Evolutionary conservation across 1,140 invertebrate species (phyloP), one percentile per base, ranked within the genome.

Genomic region (Geopemphigus sp.): DNA sequence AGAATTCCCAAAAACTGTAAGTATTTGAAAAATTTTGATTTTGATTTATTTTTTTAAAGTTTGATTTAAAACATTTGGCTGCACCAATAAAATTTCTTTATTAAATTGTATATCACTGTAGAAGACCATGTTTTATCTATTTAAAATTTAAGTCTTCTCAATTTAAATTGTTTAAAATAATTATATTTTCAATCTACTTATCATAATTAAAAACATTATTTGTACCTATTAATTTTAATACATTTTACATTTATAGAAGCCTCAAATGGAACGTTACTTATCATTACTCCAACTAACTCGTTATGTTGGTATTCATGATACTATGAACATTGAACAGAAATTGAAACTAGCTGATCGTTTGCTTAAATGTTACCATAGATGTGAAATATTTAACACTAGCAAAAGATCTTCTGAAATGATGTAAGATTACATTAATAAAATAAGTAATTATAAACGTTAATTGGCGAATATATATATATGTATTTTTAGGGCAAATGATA

Each of bases 201-300:
- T 19, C 19, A 54, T n/a, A 19, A 54, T 54, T 17, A 19, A 19
- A 63, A 39, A 39, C 15, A 17, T 32, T 8, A 32, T 15, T 14
- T 63, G 12, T 47, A 22, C 47, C 47, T 70, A 24, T 70, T 0
- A 14, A 53, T 53, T 53, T 29, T 54, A 19, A 26, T 70, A 26
- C 17, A 53, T 32, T 15, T 56, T 70, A 14, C 17, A 39, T 39
- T 39, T 39, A 39, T 39, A 80, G 81, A 81, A 81, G 78, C 32
- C 80, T 82, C 89, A 92, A 85, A 90, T 94, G 89, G 90, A 92
- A 82, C 86, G 88, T 81, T 92, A 94, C 83, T 89, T 93, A 80
- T 90, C 91, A 83, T 88, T 90, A 15, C 84, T 93, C 68, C 91
- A 93, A 84, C 84, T 94, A 59, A 87, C 88, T 45, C 87, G 92